A percentile compares a stretch with the other conserved stretches of the same genome.
Conservation (phyloP, 2,888 invertebrate species). For the Adineta ricciae region DNA sequence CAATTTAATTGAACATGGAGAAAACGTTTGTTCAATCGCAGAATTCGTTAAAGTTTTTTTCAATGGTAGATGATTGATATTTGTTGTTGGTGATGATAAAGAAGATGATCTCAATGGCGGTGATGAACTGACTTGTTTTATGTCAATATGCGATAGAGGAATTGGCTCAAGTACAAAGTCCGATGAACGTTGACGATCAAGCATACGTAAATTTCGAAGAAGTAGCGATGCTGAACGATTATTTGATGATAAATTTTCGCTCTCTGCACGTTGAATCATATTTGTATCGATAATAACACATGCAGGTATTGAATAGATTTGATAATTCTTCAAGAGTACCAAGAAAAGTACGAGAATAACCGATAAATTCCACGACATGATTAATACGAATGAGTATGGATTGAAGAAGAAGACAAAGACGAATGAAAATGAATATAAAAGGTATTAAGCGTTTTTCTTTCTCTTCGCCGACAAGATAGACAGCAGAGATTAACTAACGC, state of each 20-base stretch:
- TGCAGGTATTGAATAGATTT: background rate
- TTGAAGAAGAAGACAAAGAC: background rate
- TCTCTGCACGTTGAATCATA: background rate
- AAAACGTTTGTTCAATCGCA: background rate
- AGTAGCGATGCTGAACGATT: background rate
- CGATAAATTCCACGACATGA: background rate
- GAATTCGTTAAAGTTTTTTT: background rate
- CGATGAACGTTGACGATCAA: background rate
- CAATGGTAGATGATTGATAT: background rate
- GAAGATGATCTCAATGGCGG: too few species aligned
- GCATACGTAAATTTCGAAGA: constrained; percentile 8
- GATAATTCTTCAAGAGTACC: background rate
- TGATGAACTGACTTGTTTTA: background rate
- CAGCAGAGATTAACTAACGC: background rate
- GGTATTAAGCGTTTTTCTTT: background rate
- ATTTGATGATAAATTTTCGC: background rate
- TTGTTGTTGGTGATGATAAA: background rate
- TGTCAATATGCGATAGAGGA: background rate
- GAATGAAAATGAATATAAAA: background rate
- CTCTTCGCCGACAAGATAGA: background rate
- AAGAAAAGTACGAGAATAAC: background rate
- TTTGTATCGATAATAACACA: constrained; percentile 19
- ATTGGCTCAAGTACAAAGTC: background rate
- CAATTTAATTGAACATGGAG: background rate
- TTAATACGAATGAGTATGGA: background rate